phyloP scores from a whole-genome alignment of 2,113 vertebrate genomes.

The Siniperca chuatsi region DNA sequence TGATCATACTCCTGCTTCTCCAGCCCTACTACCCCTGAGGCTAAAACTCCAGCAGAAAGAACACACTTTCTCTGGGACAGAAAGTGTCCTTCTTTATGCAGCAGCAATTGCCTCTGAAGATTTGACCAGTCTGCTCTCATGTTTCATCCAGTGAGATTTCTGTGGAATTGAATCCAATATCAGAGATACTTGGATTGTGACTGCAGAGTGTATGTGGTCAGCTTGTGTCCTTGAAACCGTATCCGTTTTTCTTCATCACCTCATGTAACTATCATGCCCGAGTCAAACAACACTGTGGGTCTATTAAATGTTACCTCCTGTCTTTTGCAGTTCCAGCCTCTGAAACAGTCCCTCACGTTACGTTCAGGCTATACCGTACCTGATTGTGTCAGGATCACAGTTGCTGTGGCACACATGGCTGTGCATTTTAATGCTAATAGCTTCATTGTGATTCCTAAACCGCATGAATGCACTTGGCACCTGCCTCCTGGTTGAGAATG shows the following conservation, averaged over 20 bases:
- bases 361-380: conserved; percentile 22
- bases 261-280: not conserved
- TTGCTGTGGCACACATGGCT: conserved; percentile 51
- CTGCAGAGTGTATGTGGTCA: conserved; percentile 4
- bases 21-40: conserved; percentile 14
- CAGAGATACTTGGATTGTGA: conserved; percentile 5
- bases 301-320: not conserved
- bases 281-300: conserved; percentile 20
- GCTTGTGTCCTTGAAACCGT: not conserved
- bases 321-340: conserved; percentile 1
- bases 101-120: conserved; percentile 12
- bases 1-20: conserved; percentile 9
- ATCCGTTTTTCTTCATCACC: not conserved
- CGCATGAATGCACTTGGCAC: conserved; percentile 52
- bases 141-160: conserved; percentile 26
- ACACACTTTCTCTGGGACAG: conserved; percentile 9
- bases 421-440: conserved; percentile 80
- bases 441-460: conserved; percentile 64
- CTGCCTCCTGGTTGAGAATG: conserved; percentile 55
- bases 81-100: conserved; percentile 32
- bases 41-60: conserved; percentile 25
- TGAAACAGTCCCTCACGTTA: conserved; percentile 8
- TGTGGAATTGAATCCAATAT: not conserved
- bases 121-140: conserved; percentile 33
- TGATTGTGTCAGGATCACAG: conserved; percentile 50